These are phyloP conservation scores for Myoxocephalus aenaeus DNA, from an alignment of 2,797 vertebrate genomes.

Conservation along the genomic window DNA sequence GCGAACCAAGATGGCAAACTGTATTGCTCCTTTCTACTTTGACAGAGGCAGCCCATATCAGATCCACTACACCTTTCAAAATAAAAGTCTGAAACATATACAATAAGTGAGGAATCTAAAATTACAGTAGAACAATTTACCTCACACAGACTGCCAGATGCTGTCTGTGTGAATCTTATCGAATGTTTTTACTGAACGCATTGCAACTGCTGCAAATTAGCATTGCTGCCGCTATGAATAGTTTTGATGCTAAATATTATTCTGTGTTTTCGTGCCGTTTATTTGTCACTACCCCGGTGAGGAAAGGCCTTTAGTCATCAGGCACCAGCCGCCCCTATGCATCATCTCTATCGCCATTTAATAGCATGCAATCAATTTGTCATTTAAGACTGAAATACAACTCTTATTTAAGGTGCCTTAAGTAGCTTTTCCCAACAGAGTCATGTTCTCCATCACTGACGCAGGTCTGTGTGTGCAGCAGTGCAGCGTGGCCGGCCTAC, in stretches of 20 bases:
- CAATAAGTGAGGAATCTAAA: too few species aligned
- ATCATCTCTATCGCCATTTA: slow-evolving; percentile 48
- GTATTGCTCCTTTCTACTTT: neutral
- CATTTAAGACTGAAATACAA: slow-evolving; percentile 32
- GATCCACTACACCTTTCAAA: neutral
- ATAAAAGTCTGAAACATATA: neutral
- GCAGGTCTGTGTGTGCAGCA: slow-evolving; percentile 42
- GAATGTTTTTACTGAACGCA: neutral
- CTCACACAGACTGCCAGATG: neutral
- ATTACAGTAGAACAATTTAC: neutral
- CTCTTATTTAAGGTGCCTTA: slow-evolving; percentile 30
- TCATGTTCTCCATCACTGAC: slow-evolving; percentile 46
- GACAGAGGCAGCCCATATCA: neutral
- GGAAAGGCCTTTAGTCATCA: neutral
- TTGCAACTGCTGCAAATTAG: too few species aligned
- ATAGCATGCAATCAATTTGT: slow-evolving; percentile 51
- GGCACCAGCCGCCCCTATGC: slow-evolving; percentile 16
- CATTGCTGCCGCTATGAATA: neutral
- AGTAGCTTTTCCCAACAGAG: slow-evolving; percentile 8
- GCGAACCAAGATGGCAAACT: neutral
- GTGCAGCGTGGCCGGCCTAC: slow-evolving; percentile 46
- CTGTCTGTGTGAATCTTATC: neutral
- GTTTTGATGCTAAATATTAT: neutral
- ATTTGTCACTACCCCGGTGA: neutral
- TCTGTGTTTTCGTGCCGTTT: neutral